Evolutionary conservation across 2,113 vertebrate genomes (phyloP), one percentile per base, ranked within the genome.

Genomic region (Parotia lawesii): DNA sequence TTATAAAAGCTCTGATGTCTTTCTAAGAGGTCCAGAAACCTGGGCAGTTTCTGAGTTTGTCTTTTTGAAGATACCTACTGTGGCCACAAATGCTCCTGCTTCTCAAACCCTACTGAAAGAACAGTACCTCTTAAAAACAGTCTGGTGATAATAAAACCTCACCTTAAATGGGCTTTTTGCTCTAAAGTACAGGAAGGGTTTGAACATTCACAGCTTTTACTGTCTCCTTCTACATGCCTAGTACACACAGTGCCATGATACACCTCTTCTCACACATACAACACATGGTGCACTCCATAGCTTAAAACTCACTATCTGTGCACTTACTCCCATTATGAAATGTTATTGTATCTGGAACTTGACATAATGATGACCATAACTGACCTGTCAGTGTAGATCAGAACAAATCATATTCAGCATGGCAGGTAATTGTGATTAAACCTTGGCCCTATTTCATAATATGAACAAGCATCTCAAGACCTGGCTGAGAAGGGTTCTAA

Each of bases 361-460:
- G 76, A 74, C 79, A 60, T 83, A 66, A 82, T 3, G 38, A 91
- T 42, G 50, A 62, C 56, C 35, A 9, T 57, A 72, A 93, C 54
- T 69, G 82, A 94, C 90, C 87, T 67, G 85, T 56, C 75, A 77
- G 74, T 33, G 22, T 35, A 76, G 85, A 94, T 88, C 67, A 88
- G 27, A 88, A 75, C 35, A 93, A 88, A 83, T 83, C 45, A 11
- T 18, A 58, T 50, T 19, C 72, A 88, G 51, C 33, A n/a, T n/a
- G n/a, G 40, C 64, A 88, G 56, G 56, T 76, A 86, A 71, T 4
- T 62, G 44, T 74, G 29, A 73, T 86, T 86, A 93, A 92, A 86
- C 60, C 35, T 83, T 47, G 33, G 15, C 38, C 51, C 51, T 79
- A 5, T 56, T 77, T 93, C 35, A 25, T 51, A 56, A n/a, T 25